Evolutionary conservation across 2,888 invertebrate species (phyloP), one percentile per base, ranked within the genome.

Genomic region (Chorisops tibialis): DNA sequence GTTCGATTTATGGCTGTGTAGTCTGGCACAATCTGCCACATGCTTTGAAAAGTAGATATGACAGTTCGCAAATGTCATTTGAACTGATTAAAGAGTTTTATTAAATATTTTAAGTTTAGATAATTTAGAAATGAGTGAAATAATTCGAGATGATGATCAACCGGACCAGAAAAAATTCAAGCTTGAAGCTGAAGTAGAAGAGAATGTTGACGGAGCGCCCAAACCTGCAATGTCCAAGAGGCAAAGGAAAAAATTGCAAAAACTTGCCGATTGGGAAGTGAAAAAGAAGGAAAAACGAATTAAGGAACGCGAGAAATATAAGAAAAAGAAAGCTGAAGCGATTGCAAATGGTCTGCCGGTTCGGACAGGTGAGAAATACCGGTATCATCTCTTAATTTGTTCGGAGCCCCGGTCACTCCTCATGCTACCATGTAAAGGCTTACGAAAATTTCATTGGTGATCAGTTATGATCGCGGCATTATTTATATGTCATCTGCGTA

Each of bases 211-310:
- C 1, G 11, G n/a, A 37, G 12, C 59, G 9, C 19, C 39, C 14
- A 30, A 49, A 49, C n/a, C 4, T 12, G 30, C 22, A 22, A 50
- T 78, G 66, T 81, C 79, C 0, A 89, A 88, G 77, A 82, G 82
- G 69, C 86, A 87, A 72, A 77, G 85, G 71, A 86, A 89, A 66
- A 87, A 84, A 71, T 81, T 87, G 71, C 78, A 82, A 64, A 90
- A 87, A 72, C 84, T 84, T 70, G 84, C 88, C 24, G 85, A 87
- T 75, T 92, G 89, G 88, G 82, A 87, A 69, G 83, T 85, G 67
- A 79, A 81, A 14, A 89, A 89, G 74, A 82, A 83, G 47, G 82
- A 84, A 66, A 89, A 88, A 73, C 83, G 91, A 61, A 81, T 83
- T 1, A 85, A 83, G 69, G 92, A 93, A 72, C 87, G 88, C 70